Percentiles rank a stretch among this genome's conserved stretches.
Evolutionary conservation across 2,797 vertebrate genomes (phyloP).

Genomic region (Meriones psammophilus): DNA sequence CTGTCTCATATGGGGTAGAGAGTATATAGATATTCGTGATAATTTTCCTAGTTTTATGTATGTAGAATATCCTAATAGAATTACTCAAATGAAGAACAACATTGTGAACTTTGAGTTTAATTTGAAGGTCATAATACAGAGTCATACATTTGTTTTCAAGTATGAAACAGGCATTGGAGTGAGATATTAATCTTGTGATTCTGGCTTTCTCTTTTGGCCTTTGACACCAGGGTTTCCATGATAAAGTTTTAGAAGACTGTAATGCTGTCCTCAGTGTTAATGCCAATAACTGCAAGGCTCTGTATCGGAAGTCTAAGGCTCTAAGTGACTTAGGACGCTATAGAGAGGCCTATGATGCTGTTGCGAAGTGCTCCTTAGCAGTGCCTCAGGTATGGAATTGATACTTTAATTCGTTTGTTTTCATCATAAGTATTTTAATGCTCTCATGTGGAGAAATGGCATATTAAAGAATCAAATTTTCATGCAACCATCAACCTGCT

Average conservation of each 20-base stretch:
- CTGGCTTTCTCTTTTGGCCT: conserved; percentile 18
- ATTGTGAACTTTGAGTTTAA: background rate
- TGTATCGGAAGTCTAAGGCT: conserved; percentile 95
- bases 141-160: background rate
- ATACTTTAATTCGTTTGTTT: background rate
- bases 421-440: background rate
- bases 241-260: conserved; percentile 95
- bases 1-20: background rate
- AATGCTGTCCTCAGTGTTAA: conserved; percentile 94
- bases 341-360: conserved; percentile 95
- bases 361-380: conserved; percentile 96
- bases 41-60: background rate
- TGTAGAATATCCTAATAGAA: conserved; percentile 38
- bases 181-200: background rate
- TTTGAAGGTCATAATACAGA: background rate
- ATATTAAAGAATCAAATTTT: background rate
- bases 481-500: background rate
- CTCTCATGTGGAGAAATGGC: background rate
- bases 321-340: conserved; percentile 94
- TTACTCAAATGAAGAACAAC: background rate
- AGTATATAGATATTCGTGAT: background rate
- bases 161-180: background rate
- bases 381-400: conserved; percentile 94
- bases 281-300: conserved; percentile 94
- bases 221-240: conserved; percentile 91